phyloP scores from a whole-genome alignment of 1,140 invertebrate species.

The Capitella teleta region DNA sequence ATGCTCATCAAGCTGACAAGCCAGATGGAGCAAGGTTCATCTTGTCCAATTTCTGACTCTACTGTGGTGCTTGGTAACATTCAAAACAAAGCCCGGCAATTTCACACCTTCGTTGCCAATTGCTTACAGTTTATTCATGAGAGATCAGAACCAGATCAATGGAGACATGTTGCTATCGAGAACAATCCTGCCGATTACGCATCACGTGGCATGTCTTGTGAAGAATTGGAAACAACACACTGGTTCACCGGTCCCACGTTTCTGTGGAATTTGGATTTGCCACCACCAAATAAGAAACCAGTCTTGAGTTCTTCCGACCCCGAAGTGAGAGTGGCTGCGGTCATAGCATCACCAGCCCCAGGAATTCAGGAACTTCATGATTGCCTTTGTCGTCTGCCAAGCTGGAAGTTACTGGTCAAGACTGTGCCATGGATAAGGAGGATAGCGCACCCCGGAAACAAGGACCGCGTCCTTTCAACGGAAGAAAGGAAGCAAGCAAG shows the following conservation, averaged over 20 bases:
- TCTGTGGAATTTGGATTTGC: slow-evolving; percentile 15
- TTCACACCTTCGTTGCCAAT: slow-evolving; percentile 12
- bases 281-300: too few species aligned
- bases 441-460: too few species aligned
- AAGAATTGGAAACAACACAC: background rate
- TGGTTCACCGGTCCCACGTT: slow-evolving; percentile 9
- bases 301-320: too few species aligned
- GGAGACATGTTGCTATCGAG: background rate
- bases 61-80: slow-evolving; percentile 12
- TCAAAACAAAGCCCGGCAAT: slow-evolving; percentile 6
- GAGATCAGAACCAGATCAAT: background rate
- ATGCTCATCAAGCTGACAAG: slow-evolving; percentile 3
- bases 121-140: background rate
- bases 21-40: slow-evolving; percentile 13
- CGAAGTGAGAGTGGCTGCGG: too few species aligned
- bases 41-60: slow-evolving; percentile 9
- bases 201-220: background rate
- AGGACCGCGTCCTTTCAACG: too few species aligned
- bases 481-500: too few species aligned
- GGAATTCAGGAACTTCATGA: too few species aligned
- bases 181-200: slow-evolving; percentile 8
- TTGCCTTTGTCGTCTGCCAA: too few species aligned
- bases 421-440: too few species aligned
- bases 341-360: too few species aligned
- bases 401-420: too few species aligned